Base-by-base conservation (phyloP, 2,888 invertebrate genomes). In the Scaptomyza cyrtandrae region DNA sequence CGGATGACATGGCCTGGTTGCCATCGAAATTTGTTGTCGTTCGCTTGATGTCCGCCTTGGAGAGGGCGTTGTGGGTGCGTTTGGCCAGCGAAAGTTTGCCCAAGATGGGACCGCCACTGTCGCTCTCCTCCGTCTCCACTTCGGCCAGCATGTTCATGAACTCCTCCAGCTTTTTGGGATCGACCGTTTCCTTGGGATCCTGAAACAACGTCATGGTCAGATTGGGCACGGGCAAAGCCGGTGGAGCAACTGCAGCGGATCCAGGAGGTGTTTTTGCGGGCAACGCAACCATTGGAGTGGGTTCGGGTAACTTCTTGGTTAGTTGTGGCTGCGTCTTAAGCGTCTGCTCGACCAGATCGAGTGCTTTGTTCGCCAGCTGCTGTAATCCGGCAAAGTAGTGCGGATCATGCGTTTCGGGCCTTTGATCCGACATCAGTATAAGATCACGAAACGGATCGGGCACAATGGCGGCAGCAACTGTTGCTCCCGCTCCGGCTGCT, bases 81-180 rank as follows among this genome's bases (percentile, higher is more conserved):
- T 94, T 93, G 3, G 94, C 94, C 50, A 95, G 92, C 0, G 95
- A 95, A 0, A 95, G 93, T 58, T 95, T 94, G 0, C 95, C 95
- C 68, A 95, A 90, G 39, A 95, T 91, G n/a, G 95, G 95, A 0
- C 93, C 93, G 61, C 95, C 95, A 78, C 87, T 88, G 80, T 92
- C 91, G 66, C 92, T 92, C 61, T 92, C 92, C 67, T 92, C 92
- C 0, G 92, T 92, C 50, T 92, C 92, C 2, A 92, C 87, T 3
- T 90, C 92, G 69, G 91, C 91, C 9, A 92, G 80, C 89, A 91
- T 89, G 78, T 89, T 91, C 63, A 91, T 81, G 66, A 92, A 92
- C 46, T 90, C 90, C 64, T 89, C 90, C 71, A 92, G 80, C 46
- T 92, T 92, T 54, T 90, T 89, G 9, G 92, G 92, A 70, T 92